These are phyloP conservation scores for Caenorhabditis brenneri DNA, from an alignment of 1,140 invertebrate genomes.

Conservation along the genomic window DNA sequence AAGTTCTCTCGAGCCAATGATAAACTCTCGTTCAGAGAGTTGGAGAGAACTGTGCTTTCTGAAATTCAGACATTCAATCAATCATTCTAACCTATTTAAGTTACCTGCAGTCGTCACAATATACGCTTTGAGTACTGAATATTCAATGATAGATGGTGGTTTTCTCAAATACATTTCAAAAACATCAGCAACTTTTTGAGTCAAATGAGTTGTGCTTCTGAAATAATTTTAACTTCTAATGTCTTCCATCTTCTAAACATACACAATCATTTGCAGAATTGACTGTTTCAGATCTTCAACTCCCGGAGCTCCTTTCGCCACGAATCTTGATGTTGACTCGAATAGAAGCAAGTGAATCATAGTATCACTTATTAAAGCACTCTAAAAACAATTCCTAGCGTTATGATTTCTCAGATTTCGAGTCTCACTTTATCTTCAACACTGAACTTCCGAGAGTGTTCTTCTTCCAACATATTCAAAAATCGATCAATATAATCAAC, in stretches of 20 bases:
- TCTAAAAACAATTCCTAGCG: not conserved
- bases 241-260: not conserved
- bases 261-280: not conserved
- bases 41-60: conserved; percentile 41
- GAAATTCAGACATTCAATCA: not conserved
- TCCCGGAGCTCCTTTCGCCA: not conserved
- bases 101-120: conserved; percentile 31
- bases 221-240: not conserved
- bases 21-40: conserved; percentile 26
- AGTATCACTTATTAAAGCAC: conserved; percentile 31
- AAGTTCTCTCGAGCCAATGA: conserved; percentile 16
- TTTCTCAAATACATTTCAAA: conserved; percentile 34
- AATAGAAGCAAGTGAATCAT: conserved; percentile 25
- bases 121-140: conserved; percentile 35
- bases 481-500: conserved; percentile 50
- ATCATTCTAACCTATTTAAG: not conserved
- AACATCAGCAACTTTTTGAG: conserved; percentile 4
- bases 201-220: not conserved
- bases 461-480: conserved; percentile 44
- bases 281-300: conserved; percentile 5
- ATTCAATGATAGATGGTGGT: conserved; percentile 38
- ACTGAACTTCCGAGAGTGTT: conserved; percentile 23
- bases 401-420: not conserved
- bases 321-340: conserved; percentile 32
- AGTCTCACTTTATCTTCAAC: conserved; percentile 47